A percentile compares a stretch with the other conserved stretches of the same genome.
phyloP scores from a whole-genome alignment of 2,797 vertebrate genomes.

The Pantherophis vulpinus region DNA sequence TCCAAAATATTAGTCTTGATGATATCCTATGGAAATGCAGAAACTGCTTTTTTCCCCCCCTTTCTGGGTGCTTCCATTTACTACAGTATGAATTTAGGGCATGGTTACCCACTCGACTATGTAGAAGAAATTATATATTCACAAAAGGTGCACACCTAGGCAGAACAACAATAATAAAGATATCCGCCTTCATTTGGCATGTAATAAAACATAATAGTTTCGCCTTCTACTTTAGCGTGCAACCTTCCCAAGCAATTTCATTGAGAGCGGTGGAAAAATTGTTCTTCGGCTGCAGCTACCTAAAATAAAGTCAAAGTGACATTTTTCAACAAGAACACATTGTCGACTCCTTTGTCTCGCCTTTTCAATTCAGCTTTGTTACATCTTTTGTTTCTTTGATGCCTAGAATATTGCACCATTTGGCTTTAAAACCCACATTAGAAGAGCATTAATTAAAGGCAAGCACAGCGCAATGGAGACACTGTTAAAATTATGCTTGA shows the following conservation, averaged over 20 bases:
- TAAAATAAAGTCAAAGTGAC: slow-evolving; percentile 52
- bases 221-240: slow-evolving; percentile 2
- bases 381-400: slow-evolving; percentile 75
- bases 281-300: slow-evolving; percentile 29
- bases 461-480: slow-evolving; percentile 66
- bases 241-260: slow-evolving; percentile 22
- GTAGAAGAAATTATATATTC: background rate
- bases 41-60: fast-evolving
- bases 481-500: slow-evolving; percentile 72
- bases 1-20: background rate
- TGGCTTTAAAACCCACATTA: slow-evolving; percentile 75
- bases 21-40: background rate
- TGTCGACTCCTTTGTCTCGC: slow-evolving; percentile 51
- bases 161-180: background rate
- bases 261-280: slow-evolving; percentile 37
- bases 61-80: background rate
- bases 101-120: background rate
- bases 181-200: slow-evolving; percentile 39
- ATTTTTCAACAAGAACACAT: slow-evolving; percentile 53
- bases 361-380: slow-evolving; percentile 65
- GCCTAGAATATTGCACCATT: slow-evolving; percentile 69
- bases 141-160: background rate
- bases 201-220: slow-evolving; percentile 26
- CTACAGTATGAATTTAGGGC: background rate
- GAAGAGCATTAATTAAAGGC: slow-evolving; percentile 76